These are phyloP conservation scores for Austrolebias charrua DNA, from an alignment of 2,797 vertebrate genomes.

Conservation along the genomic window DNA sequence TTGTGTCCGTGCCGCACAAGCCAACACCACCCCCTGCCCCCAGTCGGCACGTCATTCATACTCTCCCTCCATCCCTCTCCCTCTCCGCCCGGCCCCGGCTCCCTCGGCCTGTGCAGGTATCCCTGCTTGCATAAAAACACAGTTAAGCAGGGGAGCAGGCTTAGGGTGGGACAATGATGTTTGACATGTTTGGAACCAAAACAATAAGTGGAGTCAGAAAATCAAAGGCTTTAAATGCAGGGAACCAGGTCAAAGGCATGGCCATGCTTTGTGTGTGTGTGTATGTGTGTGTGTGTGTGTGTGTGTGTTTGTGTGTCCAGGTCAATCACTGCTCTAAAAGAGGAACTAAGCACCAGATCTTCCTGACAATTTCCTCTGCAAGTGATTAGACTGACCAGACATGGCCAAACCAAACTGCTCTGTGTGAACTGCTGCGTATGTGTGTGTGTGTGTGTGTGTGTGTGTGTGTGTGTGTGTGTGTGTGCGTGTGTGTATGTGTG, in stretches of 20 bases:
- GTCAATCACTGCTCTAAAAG: constrained; percentile 38
- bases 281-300: constrained; percentile 24
- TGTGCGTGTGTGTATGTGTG: background rate
- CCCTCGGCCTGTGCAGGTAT: constrained; percentile 71
- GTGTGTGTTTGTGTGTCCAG: constrained; percentile 33
- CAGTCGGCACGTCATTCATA: constrained; percentile 54
- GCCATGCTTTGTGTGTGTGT: constrained; percentile 34
- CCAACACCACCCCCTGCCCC: constrained; percentile 61
- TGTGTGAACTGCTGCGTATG: constrained; percentile 9
- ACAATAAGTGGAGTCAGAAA: constrained; percentile 85
- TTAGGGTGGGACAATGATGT: constrained; percentile 82
- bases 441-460: constrained; percentile 10
- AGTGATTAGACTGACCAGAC: constrained; percentile 54
- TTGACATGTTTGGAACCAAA: constrained; percentile 78
- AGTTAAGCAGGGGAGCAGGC: constrained; percentile 64
- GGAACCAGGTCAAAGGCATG: constrained; percentile 59
- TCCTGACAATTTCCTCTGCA: constrained; percentile 51
- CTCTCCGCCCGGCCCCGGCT: constrained; percentile 21
- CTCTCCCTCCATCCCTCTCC: constrained; percentile 24
- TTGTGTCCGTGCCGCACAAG: constrained; percentile 82
- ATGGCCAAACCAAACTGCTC: constrained; percentile 20
- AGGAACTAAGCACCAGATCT: constrained; percentile 37
- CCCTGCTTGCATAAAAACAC: constrained; percentile 72
- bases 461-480: constrained; percentile 8
- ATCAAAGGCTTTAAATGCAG: constrained; percentile 81